Conservation (phyloP, 2,888 invertebrate genomes). For the Oscheius myriophilus region DNA sequence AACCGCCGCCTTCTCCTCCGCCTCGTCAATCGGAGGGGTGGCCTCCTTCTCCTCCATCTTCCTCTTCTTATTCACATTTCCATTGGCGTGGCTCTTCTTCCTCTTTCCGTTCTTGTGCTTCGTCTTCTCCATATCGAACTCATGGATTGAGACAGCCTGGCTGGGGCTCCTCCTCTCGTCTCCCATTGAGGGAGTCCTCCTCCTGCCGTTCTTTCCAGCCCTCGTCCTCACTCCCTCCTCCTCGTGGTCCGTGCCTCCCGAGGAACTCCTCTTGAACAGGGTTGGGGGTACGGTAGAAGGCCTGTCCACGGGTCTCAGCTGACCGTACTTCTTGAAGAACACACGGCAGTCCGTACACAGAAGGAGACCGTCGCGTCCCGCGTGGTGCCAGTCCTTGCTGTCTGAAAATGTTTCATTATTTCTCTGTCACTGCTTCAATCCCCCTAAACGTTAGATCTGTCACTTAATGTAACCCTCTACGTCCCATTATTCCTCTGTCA, state of each 20-base stretch:
- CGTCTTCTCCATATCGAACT: constrained; percentile 36
- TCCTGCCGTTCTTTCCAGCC: constrained; percentile 50
- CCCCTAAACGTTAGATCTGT: not conserved
- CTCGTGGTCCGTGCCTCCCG: constrained; percentile 34
- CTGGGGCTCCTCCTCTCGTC: constrained; percentile 32
- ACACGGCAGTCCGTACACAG: constrained; percentile 82
- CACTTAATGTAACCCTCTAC: not conserved
- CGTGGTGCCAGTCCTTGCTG: constrained; percentile 81
- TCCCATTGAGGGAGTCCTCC: constrained; percentile 32
- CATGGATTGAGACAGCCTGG: constrained; percentile 27
- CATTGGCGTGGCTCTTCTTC: constrained; percentile 27
- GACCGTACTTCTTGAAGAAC: constrained; percentile 83
- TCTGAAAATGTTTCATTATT: constrained; percentile 72
- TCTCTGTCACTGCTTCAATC: not conserved
- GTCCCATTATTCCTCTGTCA: not conserved
- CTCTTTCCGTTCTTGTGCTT: constrained; percentile 32
- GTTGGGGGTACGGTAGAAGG: constrained; percentile 72
- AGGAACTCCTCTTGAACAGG: constrained; percentile 62
- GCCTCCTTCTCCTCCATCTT: constrained; percentile 7
- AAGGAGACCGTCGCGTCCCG: constrained; percentile 80
- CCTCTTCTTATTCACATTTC: constrained; percentile 32
- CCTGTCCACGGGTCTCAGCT: constrained; percentile 75
- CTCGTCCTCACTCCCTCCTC: constrained; percentile 56
- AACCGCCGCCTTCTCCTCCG: not conserved
- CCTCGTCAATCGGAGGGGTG: constrained; percentile 8